Conservation (phyloP, 2,113 vertebrate species). For the Ia io region DNA sequence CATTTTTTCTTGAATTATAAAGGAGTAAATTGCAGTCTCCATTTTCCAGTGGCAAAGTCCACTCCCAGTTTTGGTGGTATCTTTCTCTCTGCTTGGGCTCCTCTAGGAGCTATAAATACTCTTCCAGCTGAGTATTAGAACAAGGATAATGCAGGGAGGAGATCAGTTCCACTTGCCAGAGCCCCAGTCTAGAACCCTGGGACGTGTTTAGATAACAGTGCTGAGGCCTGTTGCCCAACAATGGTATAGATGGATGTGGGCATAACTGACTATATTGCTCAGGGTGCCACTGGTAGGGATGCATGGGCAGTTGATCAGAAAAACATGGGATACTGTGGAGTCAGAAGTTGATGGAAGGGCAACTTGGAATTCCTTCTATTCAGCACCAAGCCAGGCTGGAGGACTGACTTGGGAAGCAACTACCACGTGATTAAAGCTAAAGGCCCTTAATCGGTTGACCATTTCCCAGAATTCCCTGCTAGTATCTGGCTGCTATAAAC, state of each 20-base stretch:
- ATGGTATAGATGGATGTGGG: neutral
- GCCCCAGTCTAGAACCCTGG: neutral
- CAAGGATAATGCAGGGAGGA: neutral
- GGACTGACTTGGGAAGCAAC: neutral
- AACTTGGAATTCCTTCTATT: neutral
- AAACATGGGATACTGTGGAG: neutral
- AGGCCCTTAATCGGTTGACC: neutral
- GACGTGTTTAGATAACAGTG: slow-evolving; percentile 23
- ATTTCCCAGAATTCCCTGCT: neutral
- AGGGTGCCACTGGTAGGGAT: neutral
- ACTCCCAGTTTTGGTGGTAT: slow-evolving; percentile 60
- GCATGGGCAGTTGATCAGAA: neutral
- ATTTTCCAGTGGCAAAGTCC: slow-evolving; percentile 62
- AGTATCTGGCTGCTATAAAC: neutral
- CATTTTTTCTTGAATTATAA: slow-evolving; percentile 72
- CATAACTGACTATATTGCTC: neutral
- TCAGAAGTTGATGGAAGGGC: neutral
- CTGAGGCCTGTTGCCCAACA: neutral
- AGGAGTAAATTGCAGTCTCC: slow-evolving; percentile 61
- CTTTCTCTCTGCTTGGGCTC: slow-evolving; percentile 36
- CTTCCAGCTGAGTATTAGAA: slow-evolving; percentile 38
- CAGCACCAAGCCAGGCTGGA: neutral
- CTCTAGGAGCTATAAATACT: slow-evolving; percentile 44
- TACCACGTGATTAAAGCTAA: neutral
- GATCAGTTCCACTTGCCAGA: neutral